Evolutionary conservation across 2,888 invertebrate genomes (phyloP).

Genomic region (Octonoba sinensis): DNA sequence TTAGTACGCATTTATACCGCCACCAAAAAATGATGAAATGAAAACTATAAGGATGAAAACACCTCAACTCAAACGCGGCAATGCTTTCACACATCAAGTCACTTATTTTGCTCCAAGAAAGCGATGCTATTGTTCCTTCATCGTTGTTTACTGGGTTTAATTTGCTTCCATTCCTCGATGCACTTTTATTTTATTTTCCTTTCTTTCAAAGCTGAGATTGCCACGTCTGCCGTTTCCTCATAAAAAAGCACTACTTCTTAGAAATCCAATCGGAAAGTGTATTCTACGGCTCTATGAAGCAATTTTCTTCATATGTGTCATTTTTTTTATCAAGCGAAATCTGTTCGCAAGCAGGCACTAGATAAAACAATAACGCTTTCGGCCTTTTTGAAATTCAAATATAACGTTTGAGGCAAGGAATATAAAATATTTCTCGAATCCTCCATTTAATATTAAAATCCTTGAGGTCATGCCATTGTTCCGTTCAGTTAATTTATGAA

Average conservation of each 20-base stretch:
- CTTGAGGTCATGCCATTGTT: no score
- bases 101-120: slow-evolving; percentile 25
- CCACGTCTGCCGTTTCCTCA: slow-evolving; percentile 14
- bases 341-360: no score
- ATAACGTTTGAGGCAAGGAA: not conserved
- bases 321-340: no score
- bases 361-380: not conserved
- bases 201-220: slow-evolving; percentile 9
- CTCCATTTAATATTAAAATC: no score
- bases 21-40: slow-evolving; percentile 2
- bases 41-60: slow-evolving; percentile 6
- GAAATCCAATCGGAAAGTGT: not conserved
- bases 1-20: no score
- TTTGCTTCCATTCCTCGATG: slow-evolving; percentile 21
- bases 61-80: slow-evolving; percentile 18
- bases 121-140: slow-evolving; percentile 22
- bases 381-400: slow-evolving; percentile 8
- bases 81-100: slow-evolving; percentile 10
- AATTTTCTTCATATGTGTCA: no score
- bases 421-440: not conserved
- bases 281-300: no score
- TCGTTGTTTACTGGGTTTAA: slow-evolving; percentile 28
- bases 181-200: slow-evolving; percentile 13
- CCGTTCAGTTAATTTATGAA: no score
- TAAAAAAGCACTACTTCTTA: slow-evolving; percentile 11